Conservation (phyloP, 1,140 invertebrate genomes). For the Acyrthosiphon pisum region DNA sequence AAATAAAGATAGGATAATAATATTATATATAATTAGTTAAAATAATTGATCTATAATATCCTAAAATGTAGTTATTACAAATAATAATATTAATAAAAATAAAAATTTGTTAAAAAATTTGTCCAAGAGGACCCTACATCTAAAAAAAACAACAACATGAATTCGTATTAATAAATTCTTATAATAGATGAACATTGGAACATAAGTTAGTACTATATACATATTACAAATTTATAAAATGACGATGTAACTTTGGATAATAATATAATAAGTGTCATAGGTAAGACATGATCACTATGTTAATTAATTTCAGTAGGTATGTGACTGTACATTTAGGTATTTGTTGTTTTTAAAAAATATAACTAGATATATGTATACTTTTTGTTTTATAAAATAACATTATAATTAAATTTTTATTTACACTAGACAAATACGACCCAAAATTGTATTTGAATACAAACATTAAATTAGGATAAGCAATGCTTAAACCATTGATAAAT, state of each 20-base stretch:
- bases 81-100: conserved; percentile 10
- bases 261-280: background rate
- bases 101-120: background rate
- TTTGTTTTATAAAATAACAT: conserved; percentile 19
- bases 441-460: background rate
- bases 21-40: background rate
- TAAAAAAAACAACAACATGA: conserved; percentile 29
- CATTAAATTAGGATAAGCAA: background rate
- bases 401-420: conserved; percentile 27
- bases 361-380: background rate
- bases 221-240: conserved; percentile 27
- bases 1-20: background rate
- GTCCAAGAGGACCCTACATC: background rate
- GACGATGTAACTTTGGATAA: background rate
- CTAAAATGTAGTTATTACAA: conserved; percentile 45
- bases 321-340: background rate
- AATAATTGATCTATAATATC: conserved; percentile 50
- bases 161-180: conserved; percentile 37
- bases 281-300: background rate
- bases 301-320: conserved; percentile 19
- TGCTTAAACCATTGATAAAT: background rate
- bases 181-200: conserved; percentile 28
- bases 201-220: background rate
- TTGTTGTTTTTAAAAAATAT: background rate
- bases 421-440: background rate